These are phyloP conservation scores for Chymomyza procnemis DNA, from an alignment of 2,888 invertebrate genomes.

Conservation along the genomic window DNA sequence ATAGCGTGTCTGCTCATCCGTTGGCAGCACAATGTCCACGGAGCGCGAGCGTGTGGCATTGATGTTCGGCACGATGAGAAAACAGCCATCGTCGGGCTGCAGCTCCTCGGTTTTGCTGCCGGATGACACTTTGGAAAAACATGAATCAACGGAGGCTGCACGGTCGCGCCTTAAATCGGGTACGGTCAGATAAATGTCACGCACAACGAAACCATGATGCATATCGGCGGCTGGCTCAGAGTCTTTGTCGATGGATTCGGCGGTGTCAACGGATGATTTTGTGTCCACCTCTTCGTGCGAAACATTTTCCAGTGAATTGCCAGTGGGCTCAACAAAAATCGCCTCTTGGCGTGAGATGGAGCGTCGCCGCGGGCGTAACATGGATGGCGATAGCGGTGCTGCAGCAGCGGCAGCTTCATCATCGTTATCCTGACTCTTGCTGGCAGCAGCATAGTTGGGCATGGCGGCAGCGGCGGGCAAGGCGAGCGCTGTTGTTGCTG, in stretches of 20 bases:
- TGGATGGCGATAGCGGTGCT: slow-evolving; percentile 71
- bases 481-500: slow-evolving; percentile 47
- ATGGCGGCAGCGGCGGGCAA: neutral
- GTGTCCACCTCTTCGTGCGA: slow-evolving; percentile 78
- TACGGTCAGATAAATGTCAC: slow-evolving; percentile 88
- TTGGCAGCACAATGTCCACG: slow-evolving; percentile 92
- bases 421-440: slow-evolving; percentile 31
- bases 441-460: neutral
- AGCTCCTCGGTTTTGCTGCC: slow-evolving; percentile 84
- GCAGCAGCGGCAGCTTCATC: slow-evolving; percentile 66
- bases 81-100: slow-evolving; percentile 81
- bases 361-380: slow-evolving; percentile 81
- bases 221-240: slow-evolving; percentile 55
- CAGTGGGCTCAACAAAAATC: slow-evolving; percentile 87
- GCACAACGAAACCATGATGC: slow-evolving; percentile 79
- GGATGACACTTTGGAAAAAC: slow-evolving; percentile 88
- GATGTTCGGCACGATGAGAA: slow-evolving; percentile 85
- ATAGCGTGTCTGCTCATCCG: slow-evolving; percentile 90
- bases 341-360: slow-evolving; percentile 91
- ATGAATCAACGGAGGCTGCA: slow-evolving; percentile 92
- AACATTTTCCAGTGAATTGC: slow-evolving; percentile 85
- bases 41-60: slow-evolving; percentile 87
- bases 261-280: slow-evolving; percentile 59
- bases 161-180: slow-evolving; percentile 91
- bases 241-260: slow-evolving; percentile 75